Conservation (phyloP, 2,888 invertebrate species). For the Lepetodrilus schrolli region DNA sequence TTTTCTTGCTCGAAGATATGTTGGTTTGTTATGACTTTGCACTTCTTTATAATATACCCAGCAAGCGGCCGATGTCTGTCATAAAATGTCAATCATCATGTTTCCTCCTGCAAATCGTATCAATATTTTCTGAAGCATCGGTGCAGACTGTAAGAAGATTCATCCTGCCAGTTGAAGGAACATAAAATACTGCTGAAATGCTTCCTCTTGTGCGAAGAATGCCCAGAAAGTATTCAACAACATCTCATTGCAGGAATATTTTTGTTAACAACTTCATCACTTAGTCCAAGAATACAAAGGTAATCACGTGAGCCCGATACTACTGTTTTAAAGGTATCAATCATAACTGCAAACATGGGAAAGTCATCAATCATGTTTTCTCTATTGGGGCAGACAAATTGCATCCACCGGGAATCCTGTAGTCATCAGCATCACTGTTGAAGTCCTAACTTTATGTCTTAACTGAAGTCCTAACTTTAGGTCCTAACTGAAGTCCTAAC, state of each 20-base stretch:
- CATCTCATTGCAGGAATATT: background rate
- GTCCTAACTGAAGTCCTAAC: no score
- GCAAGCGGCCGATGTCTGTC: background rate
- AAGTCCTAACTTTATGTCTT: no score
- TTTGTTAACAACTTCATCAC: background rate
- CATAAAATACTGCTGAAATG: background rate
- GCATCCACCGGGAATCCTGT: no score
- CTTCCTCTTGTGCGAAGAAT: background rate
- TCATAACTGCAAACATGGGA: no score
- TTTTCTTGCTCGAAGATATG: background rate
- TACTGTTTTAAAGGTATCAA: no score
- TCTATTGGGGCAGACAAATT: no score
- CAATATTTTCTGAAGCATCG: background rate
- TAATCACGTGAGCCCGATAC: no score
- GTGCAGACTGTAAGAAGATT: background rate
- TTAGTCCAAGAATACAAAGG: no score
- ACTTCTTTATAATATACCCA: background rate
- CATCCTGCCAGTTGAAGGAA: background rate
- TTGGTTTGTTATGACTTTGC: conserved; percentile 15
- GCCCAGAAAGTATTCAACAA: background rate
- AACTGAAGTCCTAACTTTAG: no score
- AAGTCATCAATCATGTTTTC: no score
- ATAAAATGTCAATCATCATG: background rate
- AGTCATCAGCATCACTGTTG: no score
- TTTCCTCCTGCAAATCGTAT: background rate